Conservation (phyloP, 2,888 invertebrate species). For the Incurvaria masculella region DNA sequence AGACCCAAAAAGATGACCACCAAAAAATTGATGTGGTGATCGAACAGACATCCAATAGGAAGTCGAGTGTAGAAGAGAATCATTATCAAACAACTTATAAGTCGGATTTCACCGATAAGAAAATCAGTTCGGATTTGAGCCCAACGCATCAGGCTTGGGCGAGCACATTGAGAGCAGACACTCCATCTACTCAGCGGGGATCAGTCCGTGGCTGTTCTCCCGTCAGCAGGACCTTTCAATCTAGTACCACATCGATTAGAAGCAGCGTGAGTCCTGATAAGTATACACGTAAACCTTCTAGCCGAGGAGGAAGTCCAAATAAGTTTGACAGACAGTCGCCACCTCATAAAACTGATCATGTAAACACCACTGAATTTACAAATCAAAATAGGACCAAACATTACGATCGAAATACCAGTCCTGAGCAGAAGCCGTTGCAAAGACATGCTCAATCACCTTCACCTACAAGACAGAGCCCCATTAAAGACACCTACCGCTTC, state of each 20-base stretch:
- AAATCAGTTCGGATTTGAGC: constrained; percentile 63
- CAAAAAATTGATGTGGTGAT: too few species aligned
- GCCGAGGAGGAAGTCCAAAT: constrained; percentile 34
- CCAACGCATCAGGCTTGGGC: constrained; percentile 76
- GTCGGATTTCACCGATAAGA: constrained; percentile 53
- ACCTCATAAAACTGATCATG: constrained; percentile 27
- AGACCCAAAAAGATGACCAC: too few species aligned
- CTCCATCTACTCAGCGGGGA: constrained; percentile 51
- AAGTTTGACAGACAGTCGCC: constrained; percentile 36
- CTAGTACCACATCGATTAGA: constrained; percentile 51
- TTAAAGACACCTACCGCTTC: constrained; percentile 22
- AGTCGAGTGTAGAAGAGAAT: constrained; percentile 37
- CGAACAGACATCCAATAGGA: constrained; percentile 29
- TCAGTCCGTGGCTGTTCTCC: constrained; percentile 55
- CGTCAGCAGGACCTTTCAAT: constrained; percentile 49
- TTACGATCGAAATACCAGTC: constrained; percentile 21
- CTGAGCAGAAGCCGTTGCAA: constrained; percentile 20
- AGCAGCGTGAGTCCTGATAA: constrained; percentile 54
- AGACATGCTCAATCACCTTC: constrained; percentile 13
- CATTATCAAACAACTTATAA: constrained; percentile 62
- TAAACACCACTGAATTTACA: constrained; percentile 29
- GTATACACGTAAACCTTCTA: constrained; percentile 28
- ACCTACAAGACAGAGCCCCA: constrained; percentile 17
- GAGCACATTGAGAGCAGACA: constrained; percentile 65
- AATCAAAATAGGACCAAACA: constrained; percentile 27